phyloP scores from a whole-genome alignment of 2,797 vertebrate genomes.

The Tapera naevia region DNA sequence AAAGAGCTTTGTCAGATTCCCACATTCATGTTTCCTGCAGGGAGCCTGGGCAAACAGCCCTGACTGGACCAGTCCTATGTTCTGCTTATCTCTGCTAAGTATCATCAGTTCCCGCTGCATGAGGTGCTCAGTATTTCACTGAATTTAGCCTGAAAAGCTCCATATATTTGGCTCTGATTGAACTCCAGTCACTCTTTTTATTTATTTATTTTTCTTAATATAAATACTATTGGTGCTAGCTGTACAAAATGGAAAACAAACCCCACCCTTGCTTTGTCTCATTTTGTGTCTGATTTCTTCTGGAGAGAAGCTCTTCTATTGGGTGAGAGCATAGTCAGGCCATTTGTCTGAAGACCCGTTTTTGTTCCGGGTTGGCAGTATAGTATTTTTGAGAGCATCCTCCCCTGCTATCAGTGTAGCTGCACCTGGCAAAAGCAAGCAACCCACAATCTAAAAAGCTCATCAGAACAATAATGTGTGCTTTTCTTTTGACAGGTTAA shows the following conservation, averaged over 20 bases:
- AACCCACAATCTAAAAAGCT: conserved; percentile 19
- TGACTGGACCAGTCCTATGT: background rate
- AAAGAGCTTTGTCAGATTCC: background rate
- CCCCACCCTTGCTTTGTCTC: background rate
- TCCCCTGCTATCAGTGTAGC: background rate
- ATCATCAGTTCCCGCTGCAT: background rate
- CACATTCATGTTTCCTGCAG: background rate
- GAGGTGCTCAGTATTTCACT: background rate
- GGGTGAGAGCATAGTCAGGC: background rate
- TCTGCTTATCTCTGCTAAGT: background rate
- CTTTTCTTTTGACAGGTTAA: conserved; percentile 54
- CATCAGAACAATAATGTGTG: conserved; percentile 20
- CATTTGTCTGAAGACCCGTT: conserved; percentile 4
- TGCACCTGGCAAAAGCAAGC: conserved; percentile 28
- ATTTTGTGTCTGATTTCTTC: background rate
- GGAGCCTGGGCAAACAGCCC: background rate
- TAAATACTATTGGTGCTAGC: background rate
- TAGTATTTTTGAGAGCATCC: background rate
- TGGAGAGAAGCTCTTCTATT: background rate
- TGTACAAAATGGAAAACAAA: background rate
- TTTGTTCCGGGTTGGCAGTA: conserved; percentile 9
- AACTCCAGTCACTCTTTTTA: background rate
- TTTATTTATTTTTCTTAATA: background rate
- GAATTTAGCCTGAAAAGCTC: background rate
- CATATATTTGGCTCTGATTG: background rate